Evolutionary conservation across 2,888 invertebrate species (phyloP).

Genomic region (Ptilodon capucinus): DNA sequence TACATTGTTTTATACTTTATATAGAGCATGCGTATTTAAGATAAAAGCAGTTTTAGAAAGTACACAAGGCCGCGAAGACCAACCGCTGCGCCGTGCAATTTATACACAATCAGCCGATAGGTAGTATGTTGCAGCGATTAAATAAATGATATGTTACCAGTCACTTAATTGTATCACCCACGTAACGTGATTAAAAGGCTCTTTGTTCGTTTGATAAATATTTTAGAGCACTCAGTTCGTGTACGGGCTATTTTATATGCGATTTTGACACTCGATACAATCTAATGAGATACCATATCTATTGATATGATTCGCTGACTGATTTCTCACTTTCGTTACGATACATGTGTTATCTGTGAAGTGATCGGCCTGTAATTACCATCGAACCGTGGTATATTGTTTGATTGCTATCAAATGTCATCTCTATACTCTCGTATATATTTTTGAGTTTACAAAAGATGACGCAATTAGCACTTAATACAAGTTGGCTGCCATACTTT

Average conservation of each 20-base stretch:
- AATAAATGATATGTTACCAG: slow-evolving; percentile 34
- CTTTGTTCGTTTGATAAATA: slow-evolving; percentile 49
- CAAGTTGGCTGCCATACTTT: too few relatives aligned
- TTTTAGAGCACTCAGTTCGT: slow-evolving; percentile 16
- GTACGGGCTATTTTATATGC: slow-evolving; percentile 19
- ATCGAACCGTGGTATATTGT: background rate
- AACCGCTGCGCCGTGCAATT: slow-evolving; percentile 29
- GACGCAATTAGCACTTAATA: too few relatives aligned
- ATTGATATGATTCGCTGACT: slow-evolving; percentile 5
- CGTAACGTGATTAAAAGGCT: slow-evolving; percentile 45
- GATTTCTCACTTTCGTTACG: slow-evolving; percentile 22
- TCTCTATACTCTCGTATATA: background rate
- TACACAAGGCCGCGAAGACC: slow-evolving; percentile 42
- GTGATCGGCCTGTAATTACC: slow-evolving; percentile 1
- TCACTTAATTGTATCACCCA: slow-evolving; percentile 41
- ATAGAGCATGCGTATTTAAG: slow-evolving; percentile 4
- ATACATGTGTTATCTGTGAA: slow-evolving; percentile 6
- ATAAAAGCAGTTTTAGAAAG: slow-evolving; percentile 34
- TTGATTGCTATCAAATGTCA: background rate
- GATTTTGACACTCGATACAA: slow-evolving; percentile 10
- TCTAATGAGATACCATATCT: slow-evolving; percentile 16
- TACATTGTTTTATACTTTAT: slow-evolving; percentile 2
- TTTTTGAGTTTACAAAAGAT: too few relatives aligned
- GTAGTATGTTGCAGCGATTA: slow-evolving; percentile 22
- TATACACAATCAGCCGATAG: slow-evolving; percentile 23